phyloP scores from a whole-genome alignment of 2,888 invertebrate species.

The Drosophila ezoana region DNA sequence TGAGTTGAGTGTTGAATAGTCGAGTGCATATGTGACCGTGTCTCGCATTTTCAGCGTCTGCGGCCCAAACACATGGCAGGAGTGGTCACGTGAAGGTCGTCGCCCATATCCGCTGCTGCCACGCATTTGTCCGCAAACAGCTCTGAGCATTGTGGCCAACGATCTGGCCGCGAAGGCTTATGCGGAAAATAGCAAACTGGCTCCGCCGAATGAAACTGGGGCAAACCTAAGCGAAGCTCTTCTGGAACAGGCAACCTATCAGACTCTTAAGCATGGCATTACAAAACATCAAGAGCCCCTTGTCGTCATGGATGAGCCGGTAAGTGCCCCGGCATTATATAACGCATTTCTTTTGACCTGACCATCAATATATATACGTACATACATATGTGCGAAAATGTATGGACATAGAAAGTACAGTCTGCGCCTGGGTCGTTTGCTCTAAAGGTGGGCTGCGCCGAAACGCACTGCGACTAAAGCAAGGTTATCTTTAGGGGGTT shows the following conservation, averaged over 20 bases:
- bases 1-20: slow-evolving; percentile 24
- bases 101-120: slow-evolving; percentile 93
- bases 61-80: slow-evolving; percentile 89
- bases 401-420: slow-evolving; percentile 70
- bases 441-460: neutral
- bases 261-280: slow-evolving; percentile 49
- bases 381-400: slow-evolving; percentile 39
- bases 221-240: slow-evolving; percentile 53
- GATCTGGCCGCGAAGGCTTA: slow-evolving; percentile 89
- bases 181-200: slow-evolving; percentile 88
- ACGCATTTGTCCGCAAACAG: slow-evolving; percentile 93
- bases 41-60: slow-evolving; percentile 86
- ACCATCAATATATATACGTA: slow-evolving; percentile 30
- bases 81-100: slow-evolving; percentile 95
- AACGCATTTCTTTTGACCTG: slow-evolving; percentile 24
- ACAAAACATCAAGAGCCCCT: slow-evolving; percentile 51
- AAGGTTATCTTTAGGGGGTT: too few relatives aligned
- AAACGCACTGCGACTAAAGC: neutral
- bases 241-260: slow-evolving; percentile 65
- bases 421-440: slow-evolving; percentile 58
- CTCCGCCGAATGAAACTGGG: slow-evolving; percentile 85
- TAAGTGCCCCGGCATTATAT: slow-evolving; percentile 77
- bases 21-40: slow-evolving; percentile 22
- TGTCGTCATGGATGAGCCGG: slow-evolving; percentile 83
- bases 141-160: slow-evolving; percentile 93